Evolutionary conservation across 2,888 invertebrate genomes (phyloP).

Genomic region (Stictocephala bisonia): DNA sequence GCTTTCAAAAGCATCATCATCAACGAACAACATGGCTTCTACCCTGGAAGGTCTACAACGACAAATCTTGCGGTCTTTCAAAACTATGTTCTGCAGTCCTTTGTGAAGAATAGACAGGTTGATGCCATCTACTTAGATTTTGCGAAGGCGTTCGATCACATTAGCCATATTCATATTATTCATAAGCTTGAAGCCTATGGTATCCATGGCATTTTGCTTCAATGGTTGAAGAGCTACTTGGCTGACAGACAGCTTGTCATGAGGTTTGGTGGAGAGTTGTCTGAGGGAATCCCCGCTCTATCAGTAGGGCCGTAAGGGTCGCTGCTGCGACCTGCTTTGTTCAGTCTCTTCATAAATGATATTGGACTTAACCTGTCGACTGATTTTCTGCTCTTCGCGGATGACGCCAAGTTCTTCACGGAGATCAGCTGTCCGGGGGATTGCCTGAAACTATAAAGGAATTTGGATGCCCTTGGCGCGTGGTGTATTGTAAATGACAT

Average conservation of each 20-base stretch:
- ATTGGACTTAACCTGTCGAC: neutral
- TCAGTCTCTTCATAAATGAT: neutral
- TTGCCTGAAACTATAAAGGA: neutral
- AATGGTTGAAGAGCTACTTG: neutral
- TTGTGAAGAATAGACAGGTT: neutral
- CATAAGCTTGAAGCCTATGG: slow-evolving; percentile 20
- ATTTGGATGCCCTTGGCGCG: neutral
- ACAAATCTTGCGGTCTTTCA: slow-evolving; percentile 16
- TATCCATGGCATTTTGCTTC: neutral
- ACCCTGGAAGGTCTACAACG: neutral
- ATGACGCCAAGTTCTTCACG: slow-evolving; percentile 2
- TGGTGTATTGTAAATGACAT: slow-evolving; percentile 2
- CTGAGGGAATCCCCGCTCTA: neutral
- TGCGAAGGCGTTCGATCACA: slow-evolving; percentile 4
- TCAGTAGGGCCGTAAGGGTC: neutral
- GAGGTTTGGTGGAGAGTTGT: neutral
- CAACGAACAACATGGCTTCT: neutral
- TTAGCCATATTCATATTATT: slow-evolving; percentile 11
- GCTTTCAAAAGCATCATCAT: neutral
- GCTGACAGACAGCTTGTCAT: neutral
- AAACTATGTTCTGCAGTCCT: neutral
- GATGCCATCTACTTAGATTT: slow-evolving; percentile 8
- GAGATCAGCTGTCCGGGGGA: neutral
- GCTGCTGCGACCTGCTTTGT: neutral
- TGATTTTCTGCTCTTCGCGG: slow-evolving; percentile 11